These are phyloP conservation scores for Australoheros scitulus DNA, from an alignment of 2,113 vertebrate species.

Conservation along the genomic window DNA sequence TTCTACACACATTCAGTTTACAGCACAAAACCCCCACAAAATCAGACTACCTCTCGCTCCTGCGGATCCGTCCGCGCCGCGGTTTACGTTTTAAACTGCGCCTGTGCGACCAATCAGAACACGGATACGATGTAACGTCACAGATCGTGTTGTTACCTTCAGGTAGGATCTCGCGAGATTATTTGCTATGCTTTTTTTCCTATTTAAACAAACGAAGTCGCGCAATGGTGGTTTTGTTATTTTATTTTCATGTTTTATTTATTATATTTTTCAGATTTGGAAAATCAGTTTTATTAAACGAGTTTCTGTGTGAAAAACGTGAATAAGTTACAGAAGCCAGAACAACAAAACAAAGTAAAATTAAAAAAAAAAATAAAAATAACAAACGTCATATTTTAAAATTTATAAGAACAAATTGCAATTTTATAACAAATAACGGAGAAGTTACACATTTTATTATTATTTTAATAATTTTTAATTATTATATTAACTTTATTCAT, in stretches of 20 bases:
- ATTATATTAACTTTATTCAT: background rate
- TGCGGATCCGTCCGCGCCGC: no score
- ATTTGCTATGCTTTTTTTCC: background rate
- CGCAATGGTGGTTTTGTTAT: background rate
- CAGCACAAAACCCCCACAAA: background rate
- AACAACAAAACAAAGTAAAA: no score
- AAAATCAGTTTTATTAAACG: no score
- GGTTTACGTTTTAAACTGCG: conserved; percentile 47
- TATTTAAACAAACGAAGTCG: background rate
- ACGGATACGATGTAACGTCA: background rate
- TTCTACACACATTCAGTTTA: background rate
- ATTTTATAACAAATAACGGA: no score
- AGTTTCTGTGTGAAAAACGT: no score
- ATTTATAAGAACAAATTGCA: no score
- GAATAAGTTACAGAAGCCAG: no score
- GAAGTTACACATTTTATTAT: background rate
- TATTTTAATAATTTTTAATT: no score
- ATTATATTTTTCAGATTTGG: background rate
- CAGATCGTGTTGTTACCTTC: rapidly evolving
- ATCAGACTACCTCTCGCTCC: rapidly evolving
- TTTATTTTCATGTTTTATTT: background rate
- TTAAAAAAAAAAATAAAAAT: no score
- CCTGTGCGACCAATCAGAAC: conserved; percentile 36
- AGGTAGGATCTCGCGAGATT: conserved; percentile 21
- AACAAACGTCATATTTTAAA: no score